Conservation (phyloP, 1,140 invertebrate species). For the Trypoxylus dichotomus region DNA sequence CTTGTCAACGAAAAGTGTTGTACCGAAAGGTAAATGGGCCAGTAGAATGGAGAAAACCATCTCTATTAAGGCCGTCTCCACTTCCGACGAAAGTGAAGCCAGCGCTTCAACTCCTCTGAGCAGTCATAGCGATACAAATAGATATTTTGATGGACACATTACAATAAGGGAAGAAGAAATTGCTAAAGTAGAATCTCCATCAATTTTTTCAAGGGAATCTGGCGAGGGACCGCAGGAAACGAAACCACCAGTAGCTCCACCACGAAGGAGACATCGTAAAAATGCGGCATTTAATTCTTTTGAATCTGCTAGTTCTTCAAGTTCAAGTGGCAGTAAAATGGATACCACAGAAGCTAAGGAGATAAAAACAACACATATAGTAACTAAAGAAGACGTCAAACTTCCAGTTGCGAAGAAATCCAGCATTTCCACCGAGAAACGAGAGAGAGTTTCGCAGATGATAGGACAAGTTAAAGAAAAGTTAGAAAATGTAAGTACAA, state of each 20-base stretch:
- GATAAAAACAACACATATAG: not conserved
- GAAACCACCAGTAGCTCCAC: not conserved
- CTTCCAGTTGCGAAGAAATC: not conserved
- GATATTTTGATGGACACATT: not conserved
- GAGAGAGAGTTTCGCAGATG: not conserved
- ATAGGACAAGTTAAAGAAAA: not conserved
- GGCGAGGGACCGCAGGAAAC: not conserved
- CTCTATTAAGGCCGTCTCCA: not conserved
- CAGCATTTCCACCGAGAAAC: not conserved
- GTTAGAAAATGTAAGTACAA: not conserved
- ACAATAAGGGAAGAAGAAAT: not conserved
- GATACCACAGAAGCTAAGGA: not conserved
- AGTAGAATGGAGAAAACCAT: constrained; percentile 1
- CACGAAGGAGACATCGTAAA: not conserved
- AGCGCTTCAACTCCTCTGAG: not conserved
- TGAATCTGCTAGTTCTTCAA: not conserved
- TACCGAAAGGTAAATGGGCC: constrained; percentile 1
- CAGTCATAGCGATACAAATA: not conserved
- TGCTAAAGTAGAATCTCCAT: not conserved
- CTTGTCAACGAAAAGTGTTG: not conserved
- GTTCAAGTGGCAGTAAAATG: not conserved
- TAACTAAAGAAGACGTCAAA: not conserved
- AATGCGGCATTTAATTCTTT: not conserved
- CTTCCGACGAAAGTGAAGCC: not conserved
- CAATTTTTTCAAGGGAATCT: not conserved